Evolutionary conservation across 2,888 invertebrate species (phyloP).

Genomic region (Acrobasis consociella): DNA sequence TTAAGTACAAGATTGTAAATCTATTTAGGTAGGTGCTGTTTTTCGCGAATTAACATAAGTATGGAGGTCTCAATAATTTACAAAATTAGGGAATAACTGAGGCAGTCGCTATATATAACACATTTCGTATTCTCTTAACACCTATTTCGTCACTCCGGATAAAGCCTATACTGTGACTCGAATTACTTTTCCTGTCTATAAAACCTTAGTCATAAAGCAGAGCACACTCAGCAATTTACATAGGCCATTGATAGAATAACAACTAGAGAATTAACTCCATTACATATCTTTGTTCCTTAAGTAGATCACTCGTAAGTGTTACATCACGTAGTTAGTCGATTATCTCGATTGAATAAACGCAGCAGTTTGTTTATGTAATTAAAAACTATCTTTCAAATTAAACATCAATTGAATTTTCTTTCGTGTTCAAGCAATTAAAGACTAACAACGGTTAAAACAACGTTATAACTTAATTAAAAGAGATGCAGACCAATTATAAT

Average conservation of each 20-base stretch:
- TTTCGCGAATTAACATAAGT: no score
- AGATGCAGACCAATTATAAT: not conserved
- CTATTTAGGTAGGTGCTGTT: no score
- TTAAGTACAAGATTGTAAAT: no score
- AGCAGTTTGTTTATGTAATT: slow-evolving; percentile 32
- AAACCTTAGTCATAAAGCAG: slow-evolving; percentile 30
- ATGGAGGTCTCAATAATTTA: no score
- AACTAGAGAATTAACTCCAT: not conserved
- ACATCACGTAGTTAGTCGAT: not conserved
- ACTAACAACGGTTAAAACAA: not conserved
- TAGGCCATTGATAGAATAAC: slow-evolving; percentile 16
- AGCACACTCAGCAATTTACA: slow-evolving; percentile 25
- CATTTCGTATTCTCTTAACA: slow-evolving; percentile 15
- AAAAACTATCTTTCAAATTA: slow-evolving; percentile 30
- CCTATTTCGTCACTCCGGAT: slow-evolving; percentile 22
- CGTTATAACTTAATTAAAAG: not conserved
- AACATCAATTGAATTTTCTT: not conserved
- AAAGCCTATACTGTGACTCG: slow-evolving; percentile 4
- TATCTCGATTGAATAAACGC: slow-evolving; percentile 16
- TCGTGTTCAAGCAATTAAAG: not conserved
- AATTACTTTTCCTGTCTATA: slow-evolving; percentile 35
- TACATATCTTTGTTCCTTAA: not conserved
- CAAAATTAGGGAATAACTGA: no score
- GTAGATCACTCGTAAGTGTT: slow-evolving; percentile 20
- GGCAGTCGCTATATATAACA: not conserved